phyloP scores from a whole-genome alignment of 2,888 invertebrate genomes.

The Carterocephalus palaemon region DNA sequence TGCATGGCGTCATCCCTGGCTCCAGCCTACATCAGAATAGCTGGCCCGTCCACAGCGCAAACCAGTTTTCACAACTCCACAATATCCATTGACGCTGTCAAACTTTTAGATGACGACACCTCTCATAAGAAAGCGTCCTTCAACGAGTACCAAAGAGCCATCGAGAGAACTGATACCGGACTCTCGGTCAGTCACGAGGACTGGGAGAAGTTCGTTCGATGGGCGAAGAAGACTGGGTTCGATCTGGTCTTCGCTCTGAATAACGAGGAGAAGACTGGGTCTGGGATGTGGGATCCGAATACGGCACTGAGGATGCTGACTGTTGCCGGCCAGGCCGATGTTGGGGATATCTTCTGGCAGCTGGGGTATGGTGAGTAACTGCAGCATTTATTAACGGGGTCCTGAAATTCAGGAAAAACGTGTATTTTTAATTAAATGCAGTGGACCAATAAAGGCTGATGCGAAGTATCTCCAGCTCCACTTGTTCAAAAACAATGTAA shows the following conservation, averaged over 20 bases:
- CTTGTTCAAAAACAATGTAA: no score
- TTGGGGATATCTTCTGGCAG: slow-evolving; percentile 84
- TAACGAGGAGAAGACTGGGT: slow-evolving; percentile 68
- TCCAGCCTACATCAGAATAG: slow-evolving; percentile 86
- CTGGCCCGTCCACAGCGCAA: slow-evolving; percentile 81
- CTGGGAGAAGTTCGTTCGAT: slow-evolving; percentile 63
- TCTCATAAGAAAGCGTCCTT: slow-evolving; percentile 11
- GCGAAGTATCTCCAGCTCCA: no score
- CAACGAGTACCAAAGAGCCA: slow-evolving; percentile 29
- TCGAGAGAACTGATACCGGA: neutral
- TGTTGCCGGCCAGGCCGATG: slow-evolving; percentile 81
- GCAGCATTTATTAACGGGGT: no score
- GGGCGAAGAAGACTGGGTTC: slow-evolving; percentile 79
- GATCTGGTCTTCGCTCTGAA: slow-evolving; percentile 84
- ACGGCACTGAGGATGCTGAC: slow-evolving; percentile 82
- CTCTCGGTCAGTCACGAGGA: slow-evolving; percentile 46
- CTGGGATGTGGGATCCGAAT: slow-evolving; percentile 83
- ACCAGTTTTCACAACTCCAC: slow-evolving; percentile 62
- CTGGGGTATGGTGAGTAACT: slow-evolving; percentile 81
- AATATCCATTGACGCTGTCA: slow-evolving; percentile 43
- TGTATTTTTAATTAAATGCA: no score
- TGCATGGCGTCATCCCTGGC: slow-evolving; percentile 83
- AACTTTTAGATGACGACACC: slow-evolving; percentile 29
- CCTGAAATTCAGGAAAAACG: no score
- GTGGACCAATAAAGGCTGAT: no score